A percentile compares a stretch with the other conserved stretches of the same genome.
Conservation (phyloP, 2,797 vertebrate species). For the Pyrocephalus nanus region DNA sequence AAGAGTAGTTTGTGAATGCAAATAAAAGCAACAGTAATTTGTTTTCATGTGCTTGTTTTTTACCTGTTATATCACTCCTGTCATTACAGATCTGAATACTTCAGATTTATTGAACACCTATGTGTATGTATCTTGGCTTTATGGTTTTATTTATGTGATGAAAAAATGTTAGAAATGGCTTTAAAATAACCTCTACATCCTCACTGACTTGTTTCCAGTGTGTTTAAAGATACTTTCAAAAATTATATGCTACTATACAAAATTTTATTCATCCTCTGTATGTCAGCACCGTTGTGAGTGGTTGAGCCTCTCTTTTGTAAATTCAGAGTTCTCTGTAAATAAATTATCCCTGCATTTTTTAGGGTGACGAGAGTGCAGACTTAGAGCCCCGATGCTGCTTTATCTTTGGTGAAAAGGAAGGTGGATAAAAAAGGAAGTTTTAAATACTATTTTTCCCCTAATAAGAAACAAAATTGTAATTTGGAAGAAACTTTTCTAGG, state of each 20-base stretch:
- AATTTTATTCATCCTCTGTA: neutral
- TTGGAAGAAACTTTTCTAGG: neutral
- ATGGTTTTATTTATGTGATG: neutral
- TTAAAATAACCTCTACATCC: rapidly evolving
- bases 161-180: neutral
- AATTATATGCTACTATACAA: neutral
- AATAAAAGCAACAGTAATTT: neutral
- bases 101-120: neutral
- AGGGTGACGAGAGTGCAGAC: neutral
- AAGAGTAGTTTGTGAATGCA: neutral
- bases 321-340: neutral
- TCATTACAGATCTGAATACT: neutral
- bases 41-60: neutral
- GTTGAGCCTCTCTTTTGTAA: neutral
- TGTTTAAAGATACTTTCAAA: neutral
- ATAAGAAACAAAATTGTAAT: neutral
- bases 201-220: neutral
- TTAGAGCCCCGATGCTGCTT: neutral
- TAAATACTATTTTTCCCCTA: neutral
- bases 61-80: neutral
- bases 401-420: neutral
- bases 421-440: neutral
- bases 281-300: neutral
- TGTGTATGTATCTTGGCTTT: neutral
- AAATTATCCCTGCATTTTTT: neutral